Base-by-base conservation (phyloP, 1,140 invertebrate species). In the Brachionus rotundiformis region DNA sequence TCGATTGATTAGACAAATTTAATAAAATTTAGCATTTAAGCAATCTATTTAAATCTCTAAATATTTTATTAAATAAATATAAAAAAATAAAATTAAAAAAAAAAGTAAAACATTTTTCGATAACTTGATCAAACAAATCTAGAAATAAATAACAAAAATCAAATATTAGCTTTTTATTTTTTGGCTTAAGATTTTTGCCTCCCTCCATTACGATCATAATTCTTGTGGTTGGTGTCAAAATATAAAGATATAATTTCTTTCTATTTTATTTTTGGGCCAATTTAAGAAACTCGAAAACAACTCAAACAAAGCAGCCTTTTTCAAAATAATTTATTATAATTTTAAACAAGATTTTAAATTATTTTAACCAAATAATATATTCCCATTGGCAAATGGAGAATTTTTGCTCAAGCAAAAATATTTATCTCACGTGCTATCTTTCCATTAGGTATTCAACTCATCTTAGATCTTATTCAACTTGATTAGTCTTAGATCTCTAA, bases 321-420 rank as follows among this genome's bases (percentile, higher is more conserved):
- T 54, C 47, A 54, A 54, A 54, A 54, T 54, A 54, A 54, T 54
- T 54, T 54, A 54, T 54, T 54, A 54, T 54, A 54, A 54, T 54
- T 54, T 54, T 19, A 5, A 54, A 54, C 47, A 54, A 54, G 8
- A 54, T 54, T 54, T 54, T 49, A 49, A 49, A 49, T 49, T 49
- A 16, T 19, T 19, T 23, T 0, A 54, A 54, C 47, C 47, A 49
- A 49, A 49, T 6, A 54, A 25, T 54, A 54, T n/a, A n/a, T 49
- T 23, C 36, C 36, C 36, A 39, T 39, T 39, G 36, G 36, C 36
- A 39, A 39, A 39, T n/a, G n/a, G 36, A 39, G 36, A 39, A 39
- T 2, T 11, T 10, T 39, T 10, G 36, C 36, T 39, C 1, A 11
- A 39, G 36, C 36, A 39, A 39, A 39, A 39, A 39, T 54, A 54